These are phyloP conservation scores for Leptodirus hochenwartii DNA, from an alignment of 2,888 invertebrate species.

Conservation along the genomic window DNA sequence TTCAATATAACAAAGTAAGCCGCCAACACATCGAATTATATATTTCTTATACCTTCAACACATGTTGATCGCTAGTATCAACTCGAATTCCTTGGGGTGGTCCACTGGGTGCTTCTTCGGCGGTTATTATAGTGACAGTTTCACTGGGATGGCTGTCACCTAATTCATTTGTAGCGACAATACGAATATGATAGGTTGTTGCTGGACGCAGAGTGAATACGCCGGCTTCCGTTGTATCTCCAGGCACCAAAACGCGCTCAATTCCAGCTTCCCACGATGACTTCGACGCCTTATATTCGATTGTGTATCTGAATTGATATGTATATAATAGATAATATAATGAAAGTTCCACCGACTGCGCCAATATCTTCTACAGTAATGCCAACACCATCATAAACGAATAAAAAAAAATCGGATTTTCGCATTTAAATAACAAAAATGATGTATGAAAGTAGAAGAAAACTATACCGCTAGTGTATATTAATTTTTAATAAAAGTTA, in stretches of 20 bases:
- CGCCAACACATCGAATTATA: too few relatives aligned
- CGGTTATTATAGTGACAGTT: conserved; percentile 85
- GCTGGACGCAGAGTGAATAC: conserved; percentile 79
- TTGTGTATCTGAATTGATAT: conserved; percentile 48
- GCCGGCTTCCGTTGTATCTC: conserved; percentile 74
- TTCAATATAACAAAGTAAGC: too few relatives aligned
- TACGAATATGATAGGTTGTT: conserved; percentile 81
- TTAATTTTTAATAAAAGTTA: too few relatives aligned
- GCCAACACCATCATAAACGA: too few relatives aligned
- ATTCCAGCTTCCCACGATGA: conserved; percentile 70
- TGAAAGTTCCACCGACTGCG: too few relatives aligned
- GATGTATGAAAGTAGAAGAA: too few relatives aligned
- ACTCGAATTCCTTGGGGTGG: conserved; percentile 71
- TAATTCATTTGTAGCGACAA: conserved; percentile 85
- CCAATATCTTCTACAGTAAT: too few relatives aligned
- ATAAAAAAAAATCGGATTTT: too few relatives aligned
- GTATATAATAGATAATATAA: not conserved
- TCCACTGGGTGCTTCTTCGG: conserved; percentile 71
- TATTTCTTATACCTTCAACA: too few relatives aligned
- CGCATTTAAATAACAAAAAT: too few relatives aligned
- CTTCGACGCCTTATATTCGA: conserved; percentile 79
- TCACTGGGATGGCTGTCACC: conserved; percentile 87
- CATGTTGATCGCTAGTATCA: conserved; percentile 75
- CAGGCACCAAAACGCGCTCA: conserved; percentile 77
- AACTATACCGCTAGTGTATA: too few relatives aligned